Evolutionary conservation across 2,888 invertebrate species (phyloP).

Genomic region (Plemyria rubiginata): DNA sequence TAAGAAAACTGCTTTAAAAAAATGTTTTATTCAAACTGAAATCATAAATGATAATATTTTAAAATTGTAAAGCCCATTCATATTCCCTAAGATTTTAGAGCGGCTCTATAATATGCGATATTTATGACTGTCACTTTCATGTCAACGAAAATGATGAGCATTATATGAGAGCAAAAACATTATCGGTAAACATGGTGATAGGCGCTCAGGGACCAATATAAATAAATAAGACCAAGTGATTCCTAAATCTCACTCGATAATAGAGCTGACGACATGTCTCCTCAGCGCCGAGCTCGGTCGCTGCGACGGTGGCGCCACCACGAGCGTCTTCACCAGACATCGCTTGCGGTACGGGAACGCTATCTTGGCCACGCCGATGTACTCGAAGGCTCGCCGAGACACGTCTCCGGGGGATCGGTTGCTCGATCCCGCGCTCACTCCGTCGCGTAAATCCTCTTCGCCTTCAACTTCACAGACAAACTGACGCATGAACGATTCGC

Average conservation of each 20-base stretch:
- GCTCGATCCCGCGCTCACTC: constrained; percentile 52
- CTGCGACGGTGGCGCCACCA: constrained; percentile 92
- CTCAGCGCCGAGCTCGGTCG: constrained; percentile 91
- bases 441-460: constrained; percentile 87
- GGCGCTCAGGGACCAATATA: too few species aligned
- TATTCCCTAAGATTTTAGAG: too few species aligned
- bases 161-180: too few species aligned
- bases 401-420: constrained; percentile 52
- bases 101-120: too few species aligned
- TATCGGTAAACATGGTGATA: too few species aligned
- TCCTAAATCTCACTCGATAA: constrained; percentile 89
- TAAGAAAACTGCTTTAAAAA: too few species aligned
- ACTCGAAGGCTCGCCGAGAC: constrained; percentile 72
- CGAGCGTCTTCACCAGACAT: constrained; percentile 92
- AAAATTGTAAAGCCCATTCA: too few species aligned
- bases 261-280: constrained; percentile 92
- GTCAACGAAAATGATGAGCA: too few species aligned
- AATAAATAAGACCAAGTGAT: background rate
- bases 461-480: constrained; percentile 96
- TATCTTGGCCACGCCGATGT: constrained; percentile 73
- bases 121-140: too few species aligned
- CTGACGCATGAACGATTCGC: constrained; percentile 99
- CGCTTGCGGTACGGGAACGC: constrained; percentile 90
- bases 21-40: background rate
- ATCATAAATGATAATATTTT: too few species aligned